These are phyloP conservation scores for Pholis gunnellus DNA, from an alignment of 2,113 vertebrate species.

Conservation along the genomic window DNA sequence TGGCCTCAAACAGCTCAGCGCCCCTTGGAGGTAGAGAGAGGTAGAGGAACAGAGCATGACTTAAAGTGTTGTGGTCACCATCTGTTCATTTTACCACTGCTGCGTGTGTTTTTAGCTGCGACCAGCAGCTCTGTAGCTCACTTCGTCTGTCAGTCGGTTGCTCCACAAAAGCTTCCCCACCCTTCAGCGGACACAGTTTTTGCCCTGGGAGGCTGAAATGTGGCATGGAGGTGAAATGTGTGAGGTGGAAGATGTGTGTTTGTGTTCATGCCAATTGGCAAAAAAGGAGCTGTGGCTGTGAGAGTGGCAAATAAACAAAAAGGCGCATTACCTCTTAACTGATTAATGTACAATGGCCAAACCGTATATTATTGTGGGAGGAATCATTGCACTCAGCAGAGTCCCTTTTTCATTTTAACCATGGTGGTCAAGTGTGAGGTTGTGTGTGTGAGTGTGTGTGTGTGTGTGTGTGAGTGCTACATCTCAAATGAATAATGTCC, in stretches of 20 bases:
- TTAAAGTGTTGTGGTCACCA: not conserved
- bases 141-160: not conserved
- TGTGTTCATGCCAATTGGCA: not conserved
- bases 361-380: not conserved
- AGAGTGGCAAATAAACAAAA: not conserved
- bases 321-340: not conserved
- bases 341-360: not conserved
- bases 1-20: slow-evolving; percentile 84
- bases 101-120: not conserved
- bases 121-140: not conserved
- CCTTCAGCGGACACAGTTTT: not conserved
- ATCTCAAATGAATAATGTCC: not conserved
- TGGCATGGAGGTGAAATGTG: not conserved
- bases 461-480: not conserved
- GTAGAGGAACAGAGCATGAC: not conserved
- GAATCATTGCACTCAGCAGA: too few relatives aligned
- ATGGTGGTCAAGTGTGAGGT: not conserved
- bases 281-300: not conserved
- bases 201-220: not conserved
- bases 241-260: not conserved
- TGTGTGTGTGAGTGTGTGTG: not conserved
- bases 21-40: slow-evolving; percentile 68
- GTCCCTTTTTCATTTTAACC: not conserved
- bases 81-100: not conserved
- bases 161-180: not conserved